Evolutionary conservation across 2,113 vertebrate species (phyloP).

Genomic region (Psittacula cyanocephala): DNA sequence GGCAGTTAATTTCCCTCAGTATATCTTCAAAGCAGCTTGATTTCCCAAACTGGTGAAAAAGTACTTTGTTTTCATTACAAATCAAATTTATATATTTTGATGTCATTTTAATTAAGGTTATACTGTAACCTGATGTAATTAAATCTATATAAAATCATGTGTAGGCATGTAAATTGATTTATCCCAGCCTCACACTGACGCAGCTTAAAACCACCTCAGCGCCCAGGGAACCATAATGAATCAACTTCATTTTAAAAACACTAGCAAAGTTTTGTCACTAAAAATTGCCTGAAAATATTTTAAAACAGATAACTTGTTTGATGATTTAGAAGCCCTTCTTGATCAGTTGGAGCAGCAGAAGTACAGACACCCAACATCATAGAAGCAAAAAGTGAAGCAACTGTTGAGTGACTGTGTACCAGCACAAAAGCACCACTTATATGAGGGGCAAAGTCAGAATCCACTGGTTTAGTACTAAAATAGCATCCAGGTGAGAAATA

Average conservation of each 20-base stretch:
- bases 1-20: neutral
- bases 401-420: neutral
- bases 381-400: neutral
- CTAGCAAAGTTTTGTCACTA: neutral
- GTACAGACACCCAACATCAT: neutral
- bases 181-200: neutral
- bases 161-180: neutral
- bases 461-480: neutral
- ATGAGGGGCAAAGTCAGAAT: neutral
- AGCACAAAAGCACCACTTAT: neutral
- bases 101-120: neutral
- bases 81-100: neutral
- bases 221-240: neutral
- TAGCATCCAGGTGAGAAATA: neutral
- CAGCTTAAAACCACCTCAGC: neutral
- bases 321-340: neutral
- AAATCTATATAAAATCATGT: neutral
- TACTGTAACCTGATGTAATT: neutral
- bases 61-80: neutral
- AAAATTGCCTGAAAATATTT: neutral
- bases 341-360: neutral
- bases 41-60: neutral
- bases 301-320: neutral
- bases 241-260: neutral
- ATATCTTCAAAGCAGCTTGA: neutral